Evolutionary conservation across 2,113 vertebrate species (phyloP), one percentile per base, ranked within the genome.

Genomic region (Anas platyrhynchos): DNA sequence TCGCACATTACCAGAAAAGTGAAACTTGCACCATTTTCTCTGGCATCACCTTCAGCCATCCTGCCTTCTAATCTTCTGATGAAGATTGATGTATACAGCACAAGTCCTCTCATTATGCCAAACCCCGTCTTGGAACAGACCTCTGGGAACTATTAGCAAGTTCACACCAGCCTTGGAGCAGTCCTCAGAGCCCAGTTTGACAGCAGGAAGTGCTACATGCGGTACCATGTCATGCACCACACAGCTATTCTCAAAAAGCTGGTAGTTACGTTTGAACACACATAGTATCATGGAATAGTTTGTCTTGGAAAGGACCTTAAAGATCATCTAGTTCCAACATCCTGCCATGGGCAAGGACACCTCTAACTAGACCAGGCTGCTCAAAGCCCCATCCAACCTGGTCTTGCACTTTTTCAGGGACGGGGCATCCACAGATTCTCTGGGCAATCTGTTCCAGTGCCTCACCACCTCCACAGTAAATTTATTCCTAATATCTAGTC

Each of bases 141-240:
- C 3, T 8, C n/a, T 63, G 22, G 36, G 5, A 36, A 56, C 21
- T 58, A n/a, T 7, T 83, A 23, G 77, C 7, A 83, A 59, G 55
- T 78, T 77, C 43, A 38, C 31, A 54, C 36, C 41, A 78, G 5
- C 46, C 31, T 63, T 36, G 18, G 46, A 54, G n/a, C 6, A 32
- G n/a, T 8, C 34, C 36, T 26, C 21, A 31, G n/a, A 79, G 26
- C 4, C 15, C 38, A 43, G 22, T 36, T 41, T 41, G 54, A 29
- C 32, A 15, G 10, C 5, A 11, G 21, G 23, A 31, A n/a, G 4
- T 10, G 12, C 4, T 6, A 27, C 0, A 0, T 7, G 13, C 14
- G 13, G 1, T 31, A 13, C 11, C 36, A 46, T 16, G 38, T 36
- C 50, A 9, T 1, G 3, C 22, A 38, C 14, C 8, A 21, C 16